These are phyloP conservation scores for Luperina testacea DNA, from an alignment of 2,888 invertebrate species.

Conservation along the genomic window DNA sequence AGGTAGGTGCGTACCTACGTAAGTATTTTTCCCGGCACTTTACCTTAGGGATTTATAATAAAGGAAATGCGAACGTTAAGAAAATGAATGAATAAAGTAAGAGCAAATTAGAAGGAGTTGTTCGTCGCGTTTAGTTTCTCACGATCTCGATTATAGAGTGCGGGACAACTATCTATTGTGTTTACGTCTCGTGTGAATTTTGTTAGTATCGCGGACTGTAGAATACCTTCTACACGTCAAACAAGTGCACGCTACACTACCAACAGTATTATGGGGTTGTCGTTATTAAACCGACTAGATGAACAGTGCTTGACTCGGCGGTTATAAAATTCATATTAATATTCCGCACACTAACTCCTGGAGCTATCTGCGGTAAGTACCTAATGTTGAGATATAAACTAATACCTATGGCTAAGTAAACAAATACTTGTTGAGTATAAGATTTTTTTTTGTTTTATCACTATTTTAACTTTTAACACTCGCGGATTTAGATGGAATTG, in stretches of 20 bases:
- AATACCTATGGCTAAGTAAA: slow-evolving; percentile 29
- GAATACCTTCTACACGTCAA: slow-evolving; percentile 58
- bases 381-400: slow-evolving; percentile 37
- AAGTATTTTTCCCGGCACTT: slow-evolving; percentile 31
- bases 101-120: slow-evolving; percentile 37
- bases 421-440: neutral
- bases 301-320: slow-evolving; percentile 36
- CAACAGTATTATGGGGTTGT: slow-evolving; percentile 44
- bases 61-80: slow-evolving; percentile 17
- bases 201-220: slow-evolving; percentile 62
- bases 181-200: slow-evolving; percentile 62
- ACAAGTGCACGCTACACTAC: slow-evolving; percentile 28
- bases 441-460: slow-evolving; percentile 37
- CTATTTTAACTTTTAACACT: slow-evolving; percentile 58
- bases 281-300: slow-evolving; percentile 43
- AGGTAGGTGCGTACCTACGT: slow-evolving; percentile 18
- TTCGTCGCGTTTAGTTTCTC: slow-evolving; percentile 37
- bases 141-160: slow-evolving; percentile 50
- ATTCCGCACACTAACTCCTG: slow-evolving; percentile 38
- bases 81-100: slow-evolving; percentile 24
- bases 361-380: slow-evolving; percentile 43
- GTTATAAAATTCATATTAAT: slow-evolving; percentile 43
- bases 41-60: slow-evolving; percentile 27
- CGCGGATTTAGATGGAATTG: slow-evolving; percentile 45
- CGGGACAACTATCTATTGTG: slow-evolving; percentile 49